phyloP scores from a whole-genome alignment of 2,113 vertebrate genomes.

The Labeo catla region DNA sequence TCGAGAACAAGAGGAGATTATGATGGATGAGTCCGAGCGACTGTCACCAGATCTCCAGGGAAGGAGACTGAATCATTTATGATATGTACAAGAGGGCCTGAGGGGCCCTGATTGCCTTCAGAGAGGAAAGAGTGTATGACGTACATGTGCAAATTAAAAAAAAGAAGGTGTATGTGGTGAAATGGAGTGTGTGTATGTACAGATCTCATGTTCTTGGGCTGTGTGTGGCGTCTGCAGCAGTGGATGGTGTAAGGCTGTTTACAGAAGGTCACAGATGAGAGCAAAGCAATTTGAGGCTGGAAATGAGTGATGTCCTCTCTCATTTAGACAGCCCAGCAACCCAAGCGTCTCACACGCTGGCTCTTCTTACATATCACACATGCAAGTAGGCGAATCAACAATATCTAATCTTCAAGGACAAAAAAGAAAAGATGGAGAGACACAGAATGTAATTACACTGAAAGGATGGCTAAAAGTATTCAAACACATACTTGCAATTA shows the following conservation, averaged over 20 bases:
- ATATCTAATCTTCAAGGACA: constrained; percentile 53
- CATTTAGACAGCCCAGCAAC: constrained; percentile 71
- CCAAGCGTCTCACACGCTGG: constrained; percentile 36
- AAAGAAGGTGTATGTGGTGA: neutral
- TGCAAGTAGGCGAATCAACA: constrained; percentile 41
- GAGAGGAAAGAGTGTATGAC: neutral
- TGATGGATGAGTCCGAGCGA: constrained; percentile 12
- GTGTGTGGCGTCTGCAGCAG: constrained; percentile 8
- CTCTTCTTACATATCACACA: constrained; percentile 7
- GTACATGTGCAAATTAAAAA: constrained; percentile 1
- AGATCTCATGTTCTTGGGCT: constrained; percentile 20
- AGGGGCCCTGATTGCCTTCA: neutral
- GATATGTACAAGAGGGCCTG: neutral
- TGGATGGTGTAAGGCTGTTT: constrained; percentile 67
- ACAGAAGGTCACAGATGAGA: constrained; percentile 78
- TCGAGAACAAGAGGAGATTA: neutral
- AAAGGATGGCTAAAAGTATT: neutral
- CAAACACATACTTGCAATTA: neutral
- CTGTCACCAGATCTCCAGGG: neutral
- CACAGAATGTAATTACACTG: neutral
- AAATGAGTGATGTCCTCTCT: constrained; percentile 81
- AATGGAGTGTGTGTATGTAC: constrained; percentile 25
- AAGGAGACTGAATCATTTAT: neutral
- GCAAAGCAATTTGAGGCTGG: constrained; percentile 81
- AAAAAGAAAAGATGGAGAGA: neutral